Evolutionary conservation across 2,888 invertebrate genomes (phyloP), one percentile per base, ranked within the genome.

Genomic region (Drosophila helvetica): DNA sequence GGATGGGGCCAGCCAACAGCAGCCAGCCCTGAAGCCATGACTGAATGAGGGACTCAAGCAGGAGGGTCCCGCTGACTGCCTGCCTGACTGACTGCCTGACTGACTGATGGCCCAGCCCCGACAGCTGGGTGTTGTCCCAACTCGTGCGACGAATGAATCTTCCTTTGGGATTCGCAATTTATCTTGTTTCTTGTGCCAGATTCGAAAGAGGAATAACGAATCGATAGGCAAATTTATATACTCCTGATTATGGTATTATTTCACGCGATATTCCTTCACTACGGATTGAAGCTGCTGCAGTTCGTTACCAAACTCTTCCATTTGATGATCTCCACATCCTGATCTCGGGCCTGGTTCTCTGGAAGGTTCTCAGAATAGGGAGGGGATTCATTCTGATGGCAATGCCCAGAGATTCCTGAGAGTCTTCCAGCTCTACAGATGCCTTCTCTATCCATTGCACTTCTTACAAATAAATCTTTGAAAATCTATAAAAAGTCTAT

Each of bases 11-110:
- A n/a, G 60, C 55, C 50, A 51, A 62, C 52, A 55, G 70, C 52
- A 60, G 54, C 63, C 64, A 71, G 67, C 65, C 65, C 72, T 74
- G 67, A 46, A 64, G 69, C 58, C 86, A 75, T 74, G 78, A 83
- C 84, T 51, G 68, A 57, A 58, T 68, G 68, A 53, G 47, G 52
- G 56, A 68, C n/a, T n/a, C 58, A 48, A 59, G 58, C 54, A 58
- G 53, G 53, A 59, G 68, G 58, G 22, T 22, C 19, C 19, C 22
- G 59, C 60, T 42, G 55, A n/a, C 65, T 69, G 69, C 51, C 54
- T n/a, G n/a, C n/a, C n/a, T n/a, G n/a, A n/a, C 60, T 51, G 58
- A n/a, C 66, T 69, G 69, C 52, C 54, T 53, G 48, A 53, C 57
- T 57, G 68, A 64, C 64, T 73, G 73, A 78, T 58, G 56, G 70